phyloP scores from a whole-genome alignment of 2,797 vertebrate species.

The Galaxias olidus region DNA sequence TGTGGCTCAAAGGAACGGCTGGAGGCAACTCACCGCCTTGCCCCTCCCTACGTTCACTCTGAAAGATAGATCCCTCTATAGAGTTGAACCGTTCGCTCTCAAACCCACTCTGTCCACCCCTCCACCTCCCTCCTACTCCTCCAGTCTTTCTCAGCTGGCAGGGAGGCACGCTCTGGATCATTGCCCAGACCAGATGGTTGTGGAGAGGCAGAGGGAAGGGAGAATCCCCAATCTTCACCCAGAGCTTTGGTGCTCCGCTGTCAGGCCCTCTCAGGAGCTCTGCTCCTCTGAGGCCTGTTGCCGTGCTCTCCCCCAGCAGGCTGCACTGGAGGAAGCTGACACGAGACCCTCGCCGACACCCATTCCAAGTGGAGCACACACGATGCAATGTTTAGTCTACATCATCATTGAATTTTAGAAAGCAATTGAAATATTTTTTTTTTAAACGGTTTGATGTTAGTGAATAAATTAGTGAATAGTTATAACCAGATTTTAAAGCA shows the following conservation, averaged over 20 bases:
- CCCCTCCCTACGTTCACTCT: background rate
- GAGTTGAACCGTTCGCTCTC: background rate
- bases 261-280: conserved; percentile 6
- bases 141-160: conserved; percentile 1
- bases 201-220: conserved; percentile 4
- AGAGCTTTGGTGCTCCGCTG: background rate
- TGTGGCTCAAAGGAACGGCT: background rate
- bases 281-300: background rate
- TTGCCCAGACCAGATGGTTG: conserved; percentile 7
- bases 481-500: too few relatives aligned
- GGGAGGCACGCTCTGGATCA: conserved; percentile 9
- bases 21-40: background rate
- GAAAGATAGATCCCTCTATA: background rate
- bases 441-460: too few relatives aligned
- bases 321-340: background rate
- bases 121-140: background rate
- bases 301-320: background rate
- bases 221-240: background rate
- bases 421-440: too few relatives aligned
- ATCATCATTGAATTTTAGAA: too few relatives aligned
- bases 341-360: too few relatives aligned
- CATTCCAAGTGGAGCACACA: too few relatives aligned
- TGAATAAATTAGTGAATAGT: too few relatives aligned
- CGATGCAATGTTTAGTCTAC: too few relatives aligned
- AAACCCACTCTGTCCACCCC: background rate